Evolutionary conservation across 2,113 vertebrate genomes (phyloP), one percentile per base, ranked within the genome.

Genomic region (Epinephelus cyanopodus): DNA sequence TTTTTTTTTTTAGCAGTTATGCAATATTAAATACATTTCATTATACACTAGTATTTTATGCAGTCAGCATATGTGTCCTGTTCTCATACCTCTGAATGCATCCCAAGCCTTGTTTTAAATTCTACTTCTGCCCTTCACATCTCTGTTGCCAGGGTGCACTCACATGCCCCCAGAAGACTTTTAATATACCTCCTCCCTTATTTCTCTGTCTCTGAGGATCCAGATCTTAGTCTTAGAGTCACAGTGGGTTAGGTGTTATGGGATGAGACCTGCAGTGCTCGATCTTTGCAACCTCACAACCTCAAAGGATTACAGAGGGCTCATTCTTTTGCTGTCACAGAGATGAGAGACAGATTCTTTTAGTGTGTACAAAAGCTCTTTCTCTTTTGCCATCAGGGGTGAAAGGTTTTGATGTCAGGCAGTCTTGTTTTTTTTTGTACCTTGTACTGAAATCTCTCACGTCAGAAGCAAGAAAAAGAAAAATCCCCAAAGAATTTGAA

Each of bases 71-170:
- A 4, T 21, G 23, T 56, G 3, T 27, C 0, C 8, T 21, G 27
- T 8, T 33, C 13, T 37, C 37, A 23, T 29, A 27, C 17, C 13
- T 21, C 33, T 45, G 29, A 65, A 48, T 17, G n/a, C 27, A 2
- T 27, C 53, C 15, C 12, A 25, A 21, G 47, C 12, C 47, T 48
- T 74, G 45, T 69, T 64, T 70, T 71, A 0, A 57, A 66, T 61
- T 81, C 61, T 58, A 6, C 33, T 61, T 48, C 11, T 67, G 23
- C 21, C 27, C 27, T 57, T 25, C 50, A 54, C 50, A 67, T 5
- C 54, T 74, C 64, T 77, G 88, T 90, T 92, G 81, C 87, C 84
- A 75, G 39, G 85, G 63, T 63, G 68, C 27, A 64, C 54, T 66
- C 62, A 33, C 17, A 84, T 23, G 86, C 52, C 84, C 79, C 79